These are phyloP conservation scores for Oryzias sinensis DNA, from an alignment of 2,797 vertebrate genomes.

Conservation along the genomic window DNA sequence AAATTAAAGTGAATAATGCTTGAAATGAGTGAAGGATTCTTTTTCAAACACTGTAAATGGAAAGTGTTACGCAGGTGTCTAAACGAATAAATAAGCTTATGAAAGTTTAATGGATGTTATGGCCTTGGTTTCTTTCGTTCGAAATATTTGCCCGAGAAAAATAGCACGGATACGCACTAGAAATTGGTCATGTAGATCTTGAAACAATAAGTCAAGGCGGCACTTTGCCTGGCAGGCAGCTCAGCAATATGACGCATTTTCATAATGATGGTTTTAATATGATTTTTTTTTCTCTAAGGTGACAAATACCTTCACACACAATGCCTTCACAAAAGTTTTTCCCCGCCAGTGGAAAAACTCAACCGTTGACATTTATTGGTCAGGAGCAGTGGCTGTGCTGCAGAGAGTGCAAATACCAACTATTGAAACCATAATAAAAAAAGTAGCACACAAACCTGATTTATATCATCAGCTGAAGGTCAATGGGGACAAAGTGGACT, in stretches of 20 bases:
- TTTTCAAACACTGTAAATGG: neutral
- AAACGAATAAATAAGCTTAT: too few relatives aligned
- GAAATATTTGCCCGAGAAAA: too few relatives aligned
- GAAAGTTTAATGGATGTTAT: too few relatives aligned
- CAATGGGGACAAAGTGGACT: constrained; percentile 57
- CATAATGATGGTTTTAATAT: constrained; percentile 70
- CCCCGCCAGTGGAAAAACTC: constrained; percentile 41
- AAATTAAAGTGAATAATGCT: neutral
- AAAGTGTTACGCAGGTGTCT: neutral
- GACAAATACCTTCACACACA: constrained; percentile 56
- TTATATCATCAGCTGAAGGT: constrained; percentile 57
- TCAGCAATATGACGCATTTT: too few relatives aligned
- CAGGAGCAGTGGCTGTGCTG: constrained; percentile 39
- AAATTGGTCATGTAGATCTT: too few relatives aligned
- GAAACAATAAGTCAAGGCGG: too few relatives aligned
- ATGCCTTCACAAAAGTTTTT: constrained; percentile 28
- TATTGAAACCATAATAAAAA: constrained; percentile 57
- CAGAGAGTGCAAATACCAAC: constrained; percentile 63
- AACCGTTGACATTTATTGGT: constrained; percentile 66
- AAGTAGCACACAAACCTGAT: constrained; percentile 56
- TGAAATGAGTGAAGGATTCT: neutral
- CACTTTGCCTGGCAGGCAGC: too few relatives aligned
- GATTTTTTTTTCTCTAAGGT: constrained; percentile 62
- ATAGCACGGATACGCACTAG: too few relatives aligned
- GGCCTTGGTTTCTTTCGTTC: too few relatives aligned